A percentile compares a stretch with the other conserved stretches of the same genome.
These are phyloP conservation scores for Iguana delicatissima DNA, from an alignment of 2,797 vertebrate species.

Conservation along the genomic window DNA sequence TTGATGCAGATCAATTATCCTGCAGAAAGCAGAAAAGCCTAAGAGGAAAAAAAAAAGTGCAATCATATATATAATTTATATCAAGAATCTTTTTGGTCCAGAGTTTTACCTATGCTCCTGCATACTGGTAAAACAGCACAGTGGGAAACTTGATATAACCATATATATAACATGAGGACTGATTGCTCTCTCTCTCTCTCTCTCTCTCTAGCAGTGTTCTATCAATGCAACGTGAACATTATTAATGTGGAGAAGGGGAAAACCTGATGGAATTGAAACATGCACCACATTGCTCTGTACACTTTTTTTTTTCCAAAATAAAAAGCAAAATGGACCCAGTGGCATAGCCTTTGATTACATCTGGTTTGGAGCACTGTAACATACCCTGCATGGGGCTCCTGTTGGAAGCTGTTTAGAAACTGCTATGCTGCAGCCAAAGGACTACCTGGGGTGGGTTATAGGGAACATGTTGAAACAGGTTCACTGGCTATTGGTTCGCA, in stretches of 20 bases:
- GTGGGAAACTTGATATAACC: neutral
- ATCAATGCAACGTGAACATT: neutral
- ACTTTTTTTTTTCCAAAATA: neutral
- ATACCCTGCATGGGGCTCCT: too few relatives aligned
- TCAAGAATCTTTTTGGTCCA: neutral
- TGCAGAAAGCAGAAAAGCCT: too few relatives aligned
- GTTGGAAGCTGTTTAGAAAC: too few relatives aligned
- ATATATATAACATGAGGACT: neutral
- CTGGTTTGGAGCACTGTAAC: too few relatives aligned
- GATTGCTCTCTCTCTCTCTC: neutral
- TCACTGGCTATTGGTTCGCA: too few relatives aligned
- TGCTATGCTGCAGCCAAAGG: too few relatives aligned
- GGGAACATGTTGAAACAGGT: too few relatives aligned
- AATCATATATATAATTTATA: neutral
- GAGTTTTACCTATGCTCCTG: neutral
- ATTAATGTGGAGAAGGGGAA: neutral
- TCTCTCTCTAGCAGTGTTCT: neutral
- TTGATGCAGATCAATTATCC: neutral
- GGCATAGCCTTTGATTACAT: too few relatives aligned
- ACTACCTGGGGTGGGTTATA: too few relatives aligned
- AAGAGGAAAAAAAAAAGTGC: neutral
- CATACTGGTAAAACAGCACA: neutral
- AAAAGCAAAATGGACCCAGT: neutral
- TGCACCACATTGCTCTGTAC: neutral
- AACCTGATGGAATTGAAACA: neutral